Conservation (phyloP, 2,797 vertebrate species). For the Adrianichthys oophorus region DNA sequence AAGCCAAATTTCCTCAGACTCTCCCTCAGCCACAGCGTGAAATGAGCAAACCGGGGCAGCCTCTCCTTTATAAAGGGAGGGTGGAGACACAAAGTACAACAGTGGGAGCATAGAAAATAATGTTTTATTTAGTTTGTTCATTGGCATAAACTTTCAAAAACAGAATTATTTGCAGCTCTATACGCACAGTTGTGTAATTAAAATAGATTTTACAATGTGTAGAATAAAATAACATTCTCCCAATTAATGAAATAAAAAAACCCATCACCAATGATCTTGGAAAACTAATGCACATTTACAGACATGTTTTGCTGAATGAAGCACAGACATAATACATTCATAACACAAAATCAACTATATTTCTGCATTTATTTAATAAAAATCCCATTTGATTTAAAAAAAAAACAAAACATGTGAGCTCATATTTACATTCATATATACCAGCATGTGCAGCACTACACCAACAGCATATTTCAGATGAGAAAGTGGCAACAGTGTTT, state of each 20-base stretch:
- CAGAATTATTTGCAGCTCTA: constrained; percentile 76
- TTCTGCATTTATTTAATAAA: too few relatives aligned
- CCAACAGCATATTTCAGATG: background rate
- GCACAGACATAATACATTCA: too few relatives aligned
- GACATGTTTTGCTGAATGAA: too few relatives aligned
- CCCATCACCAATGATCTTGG: too few relatives aligned
- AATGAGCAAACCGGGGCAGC: constrained; percentile 7
- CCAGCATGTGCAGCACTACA: constrained; percentile 35
- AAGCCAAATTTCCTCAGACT: background rate
- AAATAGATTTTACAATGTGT: background rate
- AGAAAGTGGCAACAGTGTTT: constrained; percentile 19
- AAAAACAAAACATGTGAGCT: constrained; percentile 36
- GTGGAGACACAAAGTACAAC: background rate
- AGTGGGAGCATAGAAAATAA: background rate
- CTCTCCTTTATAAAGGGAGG: constrained; percentile 23
- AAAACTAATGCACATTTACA: too few relatives aligned
- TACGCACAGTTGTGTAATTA: background rate
- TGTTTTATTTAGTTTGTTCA: constrained; percentile 56
- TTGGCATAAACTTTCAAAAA: constrained; percentile 89
- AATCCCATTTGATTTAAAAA: background rate
- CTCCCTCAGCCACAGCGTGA: background rate
- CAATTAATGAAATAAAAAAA: too few relatives aligned
- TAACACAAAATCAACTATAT: too few relatives aligned
- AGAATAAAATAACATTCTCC: too few relatives aligned
- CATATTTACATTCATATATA: constrained; percentile 42